Percentiles rank a stretch among this genome's conserved stretches.
Evolutionary conservation across 53 echinoderm and acorn worm species (phyloP).

Genomic region (Henricia sp.): DNA sequence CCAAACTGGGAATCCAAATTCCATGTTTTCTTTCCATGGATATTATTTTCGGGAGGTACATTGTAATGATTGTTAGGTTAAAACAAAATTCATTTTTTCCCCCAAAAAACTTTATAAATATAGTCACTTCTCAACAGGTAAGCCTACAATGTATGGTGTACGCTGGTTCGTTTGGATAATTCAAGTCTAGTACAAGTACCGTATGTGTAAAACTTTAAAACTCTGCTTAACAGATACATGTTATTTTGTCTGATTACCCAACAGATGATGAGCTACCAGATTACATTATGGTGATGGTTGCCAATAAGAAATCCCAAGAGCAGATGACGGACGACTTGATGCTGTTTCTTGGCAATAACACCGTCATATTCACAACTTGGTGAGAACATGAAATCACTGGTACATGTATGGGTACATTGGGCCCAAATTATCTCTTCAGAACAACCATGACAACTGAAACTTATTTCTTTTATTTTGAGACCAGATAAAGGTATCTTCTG

Average conservation of each 20-base stretch:
- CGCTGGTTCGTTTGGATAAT: background rate
- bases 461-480: no score
- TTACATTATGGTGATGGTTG: slow-evolving; percentile 99
- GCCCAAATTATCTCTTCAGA: no score
- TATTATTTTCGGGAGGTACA: no score
- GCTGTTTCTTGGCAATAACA: slow-evolving; percentile 87
- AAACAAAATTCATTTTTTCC: background rate
- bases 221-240: background rate
- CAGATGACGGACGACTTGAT: slow-evolving; percentile 93
- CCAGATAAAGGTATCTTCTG: no score
- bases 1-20: no score
- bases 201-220: background rate
- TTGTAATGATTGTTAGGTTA: no score
- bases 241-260: background rate
- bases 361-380: slow-evolving; percentile 86
- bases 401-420: no score
- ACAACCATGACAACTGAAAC: no score
- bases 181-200: no score
- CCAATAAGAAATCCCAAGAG: slow-evolving; percentile 84
- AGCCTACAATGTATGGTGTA: background rate
- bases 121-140: background rate
- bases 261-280: slow-evolving; percentile 98
- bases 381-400: slow-evolving; percentile 37
- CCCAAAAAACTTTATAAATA: background rate
- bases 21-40: no score